Evolutionary conservation across 2,888 invertebrate genomes (phyloP).

Genomic region (Ashinkailepas kermadecensis): DNA sequence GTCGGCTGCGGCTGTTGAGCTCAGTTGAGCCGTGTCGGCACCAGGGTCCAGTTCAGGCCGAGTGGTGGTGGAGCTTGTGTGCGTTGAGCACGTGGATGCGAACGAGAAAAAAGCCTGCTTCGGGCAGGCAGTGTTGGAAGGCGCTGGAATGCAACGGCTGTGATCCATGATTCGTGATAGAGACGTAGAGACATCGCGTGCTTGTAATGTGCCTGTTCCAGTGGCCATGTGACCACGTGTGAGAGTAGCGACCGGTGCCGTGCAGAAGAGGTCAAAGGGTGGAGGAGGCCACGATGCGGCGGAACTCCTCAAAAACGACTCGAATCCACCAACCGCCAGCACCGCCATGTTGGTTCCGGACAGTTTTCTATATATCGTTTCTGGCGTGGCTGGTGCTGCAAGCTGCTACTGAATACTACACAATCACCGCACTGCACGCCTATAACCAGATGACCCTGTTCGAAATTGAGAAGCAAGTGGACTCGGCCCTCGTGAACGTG

Average conservation of each 20-base stretch:
- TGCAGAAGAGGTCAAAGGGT: not conserved
- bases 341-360: not conserved
- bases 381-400: not conserved
- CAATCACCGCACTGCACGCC: not conserved
- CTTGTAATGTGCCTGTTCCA: not conserved
- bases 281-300: not conserved
- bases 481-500: not conserved
- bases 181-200: not conserved
- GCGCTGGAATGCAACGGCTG: no score
- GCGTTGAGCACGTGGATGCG: no score
- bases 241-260: not conserved
- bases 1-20: no score
- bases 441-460: not conserved
- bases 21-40: no score
- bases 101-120: no score
- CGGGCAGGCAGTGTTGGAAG: no score
- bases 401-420: not conserved
- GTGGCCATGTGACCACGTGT: not conserved
- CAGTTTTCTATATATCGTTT: not conserved
- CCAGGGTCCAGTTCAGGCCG: no score
- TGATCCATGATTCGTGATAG: no score
- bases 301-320: not conserved
- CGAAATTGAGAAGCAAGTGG: not conserved
- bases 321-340: not conserved
- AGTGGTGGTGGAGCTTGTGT: no score